Percentiles rank a stretch among this genome's conserved stretches.
These are phyloP conservation scores for Tetragonisca angustula DNA, from an alignment of 2,888 invertebrate species.

Conservation along the genomic window DNA sequence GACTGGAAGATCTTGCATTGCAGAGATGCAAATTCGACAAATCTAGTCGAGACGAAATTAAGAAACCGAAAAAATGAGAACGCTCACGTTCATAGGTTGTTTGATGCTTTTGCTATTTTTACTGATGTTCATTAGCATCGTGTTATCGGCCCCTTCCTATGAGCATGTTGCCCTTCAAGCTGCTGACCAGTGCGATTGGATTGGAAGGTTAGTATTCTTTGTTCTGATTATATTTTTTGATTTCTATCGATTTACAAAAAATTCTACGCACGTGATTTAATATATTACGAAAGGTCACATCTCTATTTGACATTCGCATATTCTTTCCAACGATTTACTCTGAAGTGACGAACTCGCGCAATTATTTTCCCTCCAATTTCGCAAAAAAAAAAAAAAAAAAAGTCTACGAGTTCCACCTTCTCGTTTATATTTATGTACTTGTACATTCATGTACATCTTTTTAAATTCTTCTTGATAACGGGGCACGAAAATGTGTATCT, in stretches of 20 bases:
- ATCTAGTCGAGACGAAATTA: background rate
- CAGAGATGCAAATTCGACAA: constrained; percentile 18
- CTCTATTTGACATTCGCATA: background rate
- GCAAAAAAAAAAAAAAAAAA: background rate
- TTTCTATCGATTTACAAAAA: background rate
- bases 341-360: background rate
- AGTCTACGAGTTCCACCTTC: background rate
- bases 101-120: constrained; percentile 21
- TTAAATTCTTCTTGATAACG: constrained; percentile 57
- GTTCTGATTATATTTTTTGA: constrained; percentile 1
- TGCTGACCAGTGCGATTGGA: constrained; percentile 83
- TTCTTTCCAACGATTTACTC: background rate
- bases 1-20: background rate
- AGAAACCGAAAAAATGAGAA: constrained; percentile 46
- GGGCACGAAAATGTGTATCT: constrained; percentile 71
- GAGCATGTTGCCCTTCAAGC: constrained; percentile 61
- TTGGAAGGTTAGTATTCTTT: constrained; percentile 80
- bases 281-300: background rate
- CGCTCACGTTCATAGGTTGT: constrained; percentile 20
- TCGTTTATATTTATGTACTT: background rate
- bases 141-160: constrained; percentile 46
- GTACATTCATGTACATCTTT: background rate
- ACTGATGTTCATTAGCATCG: constrained; percentile 25
- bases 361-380: background rate
- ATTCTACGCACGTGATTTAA: background rate